Conservation (phyloP, 2,888 invertebrate genomes). For the Urechis unicinctus region DNA sequence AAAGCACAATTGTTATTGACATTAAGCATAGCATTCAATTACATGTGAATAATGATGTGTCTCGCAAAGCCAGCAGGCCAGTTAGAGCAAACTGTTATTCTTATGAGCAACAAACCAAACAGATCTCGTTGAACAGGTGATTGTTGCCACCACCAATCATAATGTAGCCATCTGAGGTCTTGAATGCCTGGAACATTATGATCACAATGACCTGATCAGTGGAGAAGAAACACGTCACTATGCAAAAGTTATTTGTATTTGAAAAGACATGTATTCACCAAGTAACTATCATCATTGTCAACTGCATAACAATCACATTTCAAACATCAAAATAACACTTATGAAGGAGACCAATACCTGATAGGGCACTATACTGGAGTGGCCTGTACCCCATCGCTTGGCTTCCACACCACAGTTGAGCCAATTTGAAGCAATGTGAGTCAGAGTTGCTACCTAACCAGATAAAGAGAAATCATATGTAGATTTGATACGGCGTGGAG, state of each 20-base stretch:
- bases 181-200: constrained; percentile 57
- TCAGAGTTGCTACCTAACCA: constrained; percentile 65
- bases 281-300: neutral
- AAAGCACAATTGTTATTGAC: no score
- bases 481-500: no score
- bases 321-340: no score
- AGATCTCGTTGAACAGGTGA: constrained; percentile 38
- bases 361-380: constrained; percentile 90
- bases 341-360: no score
- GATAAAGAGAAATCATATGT: neutral
- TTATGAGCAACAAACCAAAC: constrained; percentile 31
- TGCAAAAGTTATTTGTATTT: no score
- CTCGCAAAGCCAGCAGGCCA: no score
- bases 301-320: neutral
- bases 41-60: no score
- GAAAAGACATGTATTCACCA: neutral
- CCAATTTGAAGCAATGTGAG: constrained; percentile 84
- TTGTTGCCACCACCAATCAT: constrained; percentile 85
- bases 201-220: no score
- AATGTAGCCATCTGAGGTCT: constrained; percentile 63
- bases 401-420: constrained; percentile 77
- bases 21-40: no score
- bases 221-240: no score
- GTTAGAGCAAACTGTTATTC: no score
- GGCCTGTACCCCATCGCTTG: constrained; percentile 82